Evolutionary conservation across 2,113 vertebrate species (phyloP).

Genomic region (Oncorhynchus clarkii): DNA sequence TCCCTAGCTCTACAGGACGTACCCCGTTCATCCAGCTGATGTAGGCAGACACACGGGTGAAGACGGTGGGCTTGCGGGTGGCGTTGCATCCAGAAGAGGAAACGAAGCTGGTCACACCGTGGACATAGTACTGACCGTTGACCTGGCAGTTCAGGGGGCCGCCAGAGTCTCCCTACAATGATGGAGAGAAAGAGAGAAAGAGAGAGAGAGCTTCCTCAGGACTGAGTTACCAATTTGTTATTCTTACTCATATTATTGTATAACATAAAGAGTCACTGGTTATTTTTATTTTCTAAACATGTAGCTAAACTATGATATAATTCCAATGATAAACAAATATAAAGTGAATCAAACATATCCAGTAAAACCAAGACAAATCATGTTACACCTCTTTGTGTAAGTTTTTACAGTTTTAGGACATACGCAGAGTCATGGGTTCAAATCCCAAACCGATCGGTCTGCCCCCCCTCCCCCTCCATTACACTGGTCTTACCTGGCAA

Average conservation of each 20-base stretch:
- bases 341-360: too few species aligned
- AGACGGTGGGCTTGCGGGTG: conserved; percentile 83
- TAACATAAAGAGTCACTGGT: neutral
- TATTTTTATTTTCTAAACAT: too few species aligned
- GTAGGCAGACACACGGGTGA: conserved; percentile 86
- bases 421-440: too few species aligned
- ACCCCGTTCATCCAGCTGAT: conserved; percentile 81
- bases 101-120: conserved; percentile 89
- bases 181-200: neutral
- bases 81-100: conserved; percentile 80
- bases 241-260: neutral
- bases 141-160: conserved; percentile 85
- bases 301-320: too few species aligned
- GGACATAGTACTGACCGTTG: conserved; percentile 75
- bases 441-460: too few species aligned
- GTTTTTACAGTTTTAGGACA: too few species aligned
- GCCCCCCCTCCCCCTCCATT: too few species aligned
- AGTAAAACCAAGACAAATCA: too few species aligned
- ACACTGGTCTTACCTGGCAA: conserved; percentile 74
- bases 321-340: too few species aligned
- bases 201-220: neutral
- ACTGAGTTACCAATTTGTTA: neutral
- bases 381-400: too few species aligned
- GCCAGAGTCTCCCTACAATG: conserved; percentile 83
- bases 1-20: conserved; percentile 54